These are phyloP conservation scores for Premnoplex brunnescens DNA, from an alignment of 2,797 vertebrate species.

Conservation along the genomic window DNA sequence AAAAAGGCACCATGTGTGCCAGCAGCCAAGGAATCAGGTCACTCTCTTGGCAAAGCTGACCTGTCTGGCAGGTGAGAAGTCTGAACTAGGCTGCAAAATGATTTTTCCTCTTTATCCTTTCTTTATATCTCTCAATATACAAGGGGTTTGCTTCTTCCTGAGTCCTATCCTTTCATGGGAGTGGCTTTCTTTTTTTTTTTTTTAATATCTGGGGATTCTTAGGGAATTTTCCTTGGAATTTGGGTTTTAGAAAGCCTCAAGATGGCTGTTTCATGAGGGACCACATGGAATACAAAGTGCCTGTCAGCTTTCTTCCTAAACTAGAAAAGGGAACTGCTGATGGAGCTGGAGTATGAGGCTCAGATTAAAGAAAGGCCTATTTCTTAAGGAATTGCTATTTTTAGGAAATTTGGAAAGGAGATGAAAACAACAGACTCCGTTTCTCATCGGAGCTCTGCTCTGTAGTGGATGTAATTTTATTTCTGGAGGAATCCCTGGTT, in stretches of 20 bases:
- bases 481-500: background rate
- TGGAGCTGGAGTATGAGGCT: background rate
- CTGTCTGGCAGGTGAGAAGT: background rate
- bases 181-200: background rate
- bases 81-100: background rate
- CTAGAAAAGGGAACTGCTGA: background rate
- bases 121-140: background rate
- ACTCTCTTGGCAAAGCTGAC: background rate
- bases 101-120: background rate
- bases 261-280: background rate
- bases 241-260: background rate
- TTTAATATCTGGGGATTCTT: background rate
- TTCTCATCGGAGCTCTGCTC: background rate
- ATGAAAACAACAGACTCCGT: background rate
- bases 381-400: background rate
- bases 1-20: background rate
- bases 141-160: background rate
- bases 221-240: background rate
- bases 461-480: background rate
- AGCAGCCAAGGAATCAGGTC: background rate
- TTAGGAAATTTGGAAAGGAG: background rate
- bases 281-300: fast-evolving
- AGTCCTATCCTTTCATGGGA: background rate
- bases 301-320: background rate
- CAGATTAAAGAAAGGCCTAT: background rate